Evolutionary conservation across 2,797 vertebrate genomes (phyloP).

Genomic region (Loriculus beryllinus): DNA sequence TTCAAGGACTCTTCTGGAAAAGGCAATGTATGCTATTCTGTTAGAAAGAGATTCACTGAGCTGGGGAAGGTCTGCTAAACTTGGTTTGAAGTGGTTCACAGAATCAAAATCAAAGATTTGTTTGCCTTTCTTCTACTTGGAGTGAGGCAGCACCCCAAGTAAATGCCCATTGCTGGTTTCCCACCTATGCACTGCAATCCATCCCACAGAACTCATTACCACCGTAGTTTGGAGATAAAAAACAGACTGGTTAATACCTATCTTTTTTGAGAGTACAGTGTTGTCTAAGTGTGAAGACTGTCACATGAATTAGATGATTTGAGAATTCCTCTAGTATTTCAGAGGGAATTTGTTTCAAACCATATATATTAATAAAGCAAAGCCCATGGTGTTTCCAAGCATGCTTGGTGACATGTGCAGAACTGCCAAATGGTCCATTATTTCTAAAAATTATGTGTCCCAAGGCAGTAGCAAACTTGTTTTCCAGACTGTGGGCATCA

Average conservation of each 20-base stretch:
- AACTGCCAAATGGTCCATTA: constrained; percentile 76
- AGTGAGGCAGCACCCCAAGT: background rate
- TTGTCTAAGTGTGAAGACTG: background rate
- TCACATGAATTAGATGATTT: constrained; percentile 32
- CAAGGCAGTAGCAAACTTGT: constrained; percentile 69
- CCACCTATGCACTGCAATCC: background rate
- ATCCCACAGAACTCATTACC: background rate
- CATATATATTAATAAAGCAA: constrained; percentile 71
- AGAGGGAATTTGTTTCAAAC: constrained; percentile 37
- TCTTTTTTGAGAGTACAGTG: background rate
- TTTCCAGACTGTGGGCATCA: constrained; percentile 65
- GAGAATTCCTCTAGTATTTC: constrained; percentile 46
- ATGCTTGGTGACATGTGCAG: constrained; percentile 67
- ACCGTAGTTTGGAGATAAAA: background rate
- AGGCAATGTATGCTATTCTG: background rate
- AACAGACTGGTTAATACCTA: constrained; percentile 1
- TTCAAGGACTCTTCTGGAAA: background rate
- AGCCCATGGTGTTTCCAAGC: constrained; percentile 58
- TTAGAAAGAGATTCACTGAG: background rate
- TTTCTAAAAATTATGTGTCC: constrained; percentile 77
- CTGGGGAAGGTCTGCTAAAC: background rate
- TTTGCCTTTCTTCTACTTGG: background rate
- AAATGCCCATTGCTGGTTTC: background rate
- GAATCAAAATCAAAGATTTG: background rate
- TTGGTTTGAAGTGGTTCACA: background rate